Evolutionary conservation across 2,888 invertebrate species (phyloP).

Genomic region (Chaitophorus viminalis): DNA sequence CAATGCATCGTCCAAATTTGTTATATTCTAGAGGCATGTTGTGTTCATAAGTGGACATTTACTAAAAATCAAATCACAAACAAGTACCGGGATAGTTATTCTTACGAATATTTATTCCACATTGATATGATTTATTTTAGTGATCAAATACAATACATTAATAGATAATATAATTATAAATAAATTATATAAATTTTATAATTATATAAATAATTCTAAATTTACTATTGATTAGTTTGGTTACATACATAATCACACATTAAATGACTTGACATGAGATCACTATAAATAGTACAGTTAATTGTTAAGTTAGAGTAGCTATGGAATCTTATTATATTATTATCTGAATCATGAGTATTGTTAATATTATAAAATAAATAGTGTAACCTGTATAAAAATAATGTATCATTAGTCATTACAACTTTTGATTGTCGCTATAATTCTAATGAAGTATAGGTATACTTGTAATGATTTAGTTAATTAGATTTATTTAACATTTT

Average conservation of each 20-base stretch:
- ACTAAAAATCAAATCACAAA: neutral
- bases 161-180: neutral
- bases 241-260: neutral
- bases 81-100: neutral
- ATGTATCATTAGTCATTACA: neutral
- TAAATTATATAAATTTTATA: neutral
- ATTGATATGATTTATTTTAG: constrained; percentile 2
- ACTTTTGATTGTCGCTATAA: constrained; percentile 47
- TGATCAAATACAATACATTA: neutral
- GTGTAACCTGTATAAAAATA: constrained; percentile 50
- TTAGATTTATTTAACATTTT: no score
- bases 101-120: neutral
- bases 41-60: neutral
- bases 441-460: constrained; percentile 22
- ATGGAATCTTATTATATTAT: constrained; percentile 4
- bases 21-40: no score
- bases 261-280: constrained; percentile 14
- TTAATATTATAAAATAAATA: constrained; percentile 8
- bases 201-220: neutral
- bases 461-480: neutral
- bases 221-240: neutral
- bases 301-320: neutral
- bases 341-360: neutral
- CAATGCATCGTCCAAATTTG: no score
- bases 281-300: constrained; percentile 3